Conservation (phyloP, 2,113 vertebrate species). For the Centropus unirufus region DNA sequence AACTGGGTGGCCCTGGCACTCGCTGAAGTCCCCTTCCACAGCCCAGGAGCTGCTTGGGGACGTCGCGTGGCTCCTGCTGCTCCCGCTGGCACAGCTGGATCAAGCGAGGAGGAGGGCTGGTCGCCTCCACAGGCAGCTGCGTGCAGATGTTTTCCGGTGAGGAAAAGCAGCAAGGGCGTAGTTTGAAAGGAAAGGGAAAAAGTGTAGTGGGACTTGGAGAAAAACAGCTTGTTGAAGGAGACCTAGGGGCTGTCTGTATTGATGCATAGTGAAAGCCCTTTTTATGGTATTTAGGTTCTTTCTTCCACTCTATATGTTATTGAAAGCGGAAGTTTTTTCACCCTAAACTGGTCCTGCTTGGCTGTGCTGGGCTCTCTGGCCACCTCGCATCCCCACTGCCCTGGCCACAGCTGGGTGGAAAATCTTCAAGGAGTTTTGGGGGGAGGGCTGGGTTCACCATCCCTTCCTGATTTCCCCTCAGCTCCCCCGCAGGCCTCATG, state of each 20-base stretch:
- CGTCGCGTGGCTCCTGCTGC: background rate
- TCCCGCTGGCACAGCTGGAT: background rate
- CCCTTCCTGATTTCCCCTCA: slow-evolving; percentile 27
- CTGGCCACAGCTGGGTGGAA: background rate
- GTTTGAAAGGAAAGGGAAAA: background rate
- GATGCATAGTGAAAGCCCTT: background rate
- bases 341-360: background rate
- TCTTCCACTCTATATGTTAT: background rate
- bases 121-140: background rate
- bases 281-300: background rate
- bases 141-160: slow-evolving; percentile 22
- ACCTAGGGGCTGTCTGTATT: background rate
- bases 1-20: slow-evolving; percentile 36
- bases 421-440: background rate
- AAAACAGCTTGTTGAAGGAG: background rate
- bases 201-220: background rate
- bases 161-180: background rate
- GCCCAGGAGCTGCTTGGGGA: background rate
- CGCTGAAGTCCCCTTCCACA: background rate
- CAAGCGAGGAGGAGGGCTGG: background rate
- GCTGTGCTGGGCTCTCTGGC: background rate
- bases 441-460: background rate
- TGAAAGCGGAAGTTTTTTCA: background rate
- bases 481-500: background rate
- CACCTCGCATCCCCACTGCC: rapidly evolving